Evolutionary conservation across 2,888 invertebrate species (phyloP), one percentile per base, ranked within the genome.

Genomic region (Agelastica alni): DNA sequence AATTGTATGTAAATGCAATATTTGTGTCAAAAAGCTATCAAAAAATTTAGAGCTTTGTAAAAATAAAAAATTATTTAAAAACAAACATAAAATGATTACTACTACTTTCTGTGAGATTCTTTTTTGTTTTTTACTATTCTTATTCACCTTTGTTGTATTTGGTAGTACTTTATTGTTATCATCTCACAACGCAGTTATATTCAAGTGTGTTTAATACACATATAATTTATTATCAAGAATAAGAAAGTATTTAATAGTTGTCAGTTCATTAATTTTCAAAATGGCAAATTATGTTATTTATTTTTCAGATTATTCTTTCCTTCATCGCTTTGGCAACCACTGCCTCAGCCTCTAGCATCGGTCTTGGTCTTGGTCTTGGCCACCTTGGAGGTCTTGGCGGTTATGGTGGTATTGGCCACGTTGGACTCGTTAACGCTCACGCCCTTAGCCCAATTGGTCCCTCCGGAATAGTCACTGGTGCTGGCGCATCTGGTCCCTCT

Each of bases 401-500:
- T n/a, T n/a, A n/a, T n/a, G n/a, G 26, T 6, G 53, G 49, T n/a
- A 26, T 54, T 1, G 53, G 56, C 14, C 47, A 48, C 14, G 56
- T 39, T 9, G 44, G 28, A 10, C 37, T 31, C 2, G 54, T 43
- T 13, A 51, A 45, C 49, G 53, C 51, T 10, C 13, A 20, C n/a
- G 53, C 51, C 14, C 44, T 47, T n/a, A 52, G 56, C 26, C 52
- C 51, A 1, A 22, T 48, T 26, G 56, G 56, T 18, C 56, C 56
- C 2, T 56, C 56, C 10, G 59, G 59, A 34, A 26, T 49, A 9
- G 56, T 53, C 6, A 56, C 53, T n/a, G 59, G 59, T 17, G 53
- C 51, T 3, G 56, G 56, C 7, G 56, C 56, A 2, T 56, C 48
- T n/a, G 59, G 59, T 31, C 59, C 59, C 1, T 42, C 59, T 30